Conservation (phyloP, 2,888 invertebrate species). For the Agriopis aurantiaria region DNA sequence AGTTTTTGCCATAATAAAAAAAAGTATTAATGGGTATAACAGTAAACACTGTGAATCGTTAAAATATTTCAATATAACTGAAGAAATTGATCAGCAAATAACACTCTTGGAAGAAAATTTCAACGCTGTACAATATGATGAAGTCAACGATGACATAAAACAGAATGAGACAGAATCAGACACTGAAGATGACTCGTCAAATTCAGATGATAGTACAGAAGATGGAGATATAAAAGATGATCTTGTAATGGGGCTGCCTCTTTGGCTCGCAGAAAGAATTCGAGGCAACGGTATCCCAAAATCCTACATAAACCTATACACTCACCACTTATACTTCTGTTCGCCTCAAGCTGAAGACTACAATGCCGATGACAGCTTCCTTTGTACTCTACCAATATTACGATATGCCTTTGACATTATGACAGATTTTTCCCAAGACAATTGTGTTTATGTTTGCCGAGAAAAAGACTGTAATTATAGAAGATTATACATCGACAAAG, state of each 20-base stretch:
- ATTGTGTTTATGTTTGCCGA: conserved; percentile 71
- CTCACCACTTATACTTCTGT: conserved; percentile 88
- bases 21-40: conserved; percentile 88
- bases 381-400: conserved; percentile 87
- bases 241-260: conserved; percentile 72
- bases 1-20: conserved; percentile 86
- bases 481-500: conserved; percentile 61
- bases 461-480: conserved; percentile 66
- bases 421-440: conserved; percentile 71
- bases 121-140: conserved; percentile 25
- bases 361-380: conserved; percentile 85
- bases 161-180: conserved; percentile 44
- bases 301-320: conserved; percentile 89
- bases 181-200: conserved; percentile 52
- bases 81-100: conserved; percentile 34
- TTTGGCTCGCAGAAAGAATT: conserved; percentile 89
- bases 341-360: conserved; percentile 91
- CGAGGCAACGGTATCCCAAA: conserved; percentile 88
- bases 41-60: conserved; percentile 86
- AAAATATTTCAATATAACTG: conserved; percentile 81
- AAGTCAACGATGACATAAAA: conserved; percentile 38
- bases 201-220: conserved; percentile 49
- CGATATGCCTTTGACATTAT: conserved; percentile 85
- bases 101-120: conserved; percentile 20
- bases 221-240: conserved; percentile 46